These are phyloP conservation scores for Gerris buenoi DNA, from an alignment of 1,140 invertebrate genomes.

Conservation along the genomic window DNA sequence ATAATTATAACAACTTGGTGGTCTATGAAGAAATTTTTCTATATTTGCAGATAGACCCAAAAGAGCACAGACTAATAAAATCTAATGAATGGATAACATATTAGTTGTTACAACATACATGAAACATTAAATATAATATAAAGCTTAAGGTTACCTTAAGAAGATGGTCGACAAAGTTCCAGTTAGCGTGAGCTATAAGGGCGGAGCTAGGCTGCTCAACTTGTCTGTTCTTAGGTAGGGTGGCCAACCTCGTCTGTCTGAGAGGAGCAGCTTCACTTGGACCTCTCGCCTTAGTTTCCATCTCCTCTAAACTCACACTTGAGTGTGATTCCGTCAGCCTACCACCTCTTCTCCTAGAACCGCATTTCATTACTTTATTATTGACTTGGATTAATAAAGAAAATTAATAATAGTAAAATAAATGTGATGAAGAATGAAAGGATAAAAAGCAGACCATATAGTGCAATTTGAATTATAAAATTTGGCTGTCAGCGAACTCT, in stretches of 20 bases:
- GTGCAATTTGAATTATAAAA: too few species aligned
- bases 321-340: constrained; percentile 1
- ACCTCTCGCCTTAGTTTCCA: neutral
- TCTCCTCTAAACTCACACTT: neutral
- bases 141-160: constrained; percentile 53
- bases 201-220: constrained; percentile 50
- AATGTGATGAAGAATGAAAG: too few species aligned
- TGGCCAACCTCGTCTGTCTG: constrained; percentile 9
- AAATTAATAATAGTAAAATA: too few species aligned
- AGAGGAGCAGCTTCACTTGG: neutral
- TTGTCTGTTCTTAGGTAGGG: constrained; percentile 1
- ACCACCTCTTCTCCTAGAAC: neutral
- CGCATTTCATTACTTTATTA: neutral
- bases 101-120: too few species aligned
- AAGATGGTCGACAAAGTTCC: constrained; percentile 94
- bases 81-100: too few species aligned
- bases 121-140: too few species aligned
- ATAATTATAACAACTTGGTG: too few species aligned
- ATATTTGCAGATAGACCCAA: too few species aligned
- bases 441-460: too few species aligned
- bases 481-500: too few species aligned
- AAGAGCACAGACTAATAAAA: too few species aligned
- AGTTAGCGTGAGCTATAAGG: constrained; percentile 91
- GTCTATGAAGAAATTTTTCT: too few species aligned
- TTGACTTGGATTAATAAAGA: neutral